Conservation (phyloP, 2,113 vertebrate genomes). For the Tor tambroides region DNA sequence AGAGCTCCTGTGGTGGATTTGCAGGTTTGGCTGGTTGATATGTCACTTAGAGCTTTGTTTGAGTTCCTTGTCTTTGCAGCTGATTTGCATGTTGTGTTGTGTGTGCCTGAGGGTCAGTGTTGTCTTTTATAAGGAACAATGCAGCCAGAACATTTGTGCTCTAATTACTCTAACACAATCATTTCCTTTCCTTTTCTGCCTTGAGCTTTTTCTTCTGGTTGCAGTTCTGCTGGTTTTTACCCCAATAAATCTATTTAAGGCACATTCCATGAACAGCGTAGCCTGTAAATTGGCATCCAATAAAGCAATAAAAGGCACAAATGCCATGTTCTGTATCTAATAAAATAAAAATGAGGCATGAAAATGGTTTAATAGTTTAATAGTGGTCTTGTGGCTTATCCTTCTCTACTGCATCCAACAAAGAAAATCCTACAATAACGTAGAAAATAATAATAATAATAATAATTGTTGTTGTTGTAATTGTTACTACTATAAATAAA, state of each 20-base stretch:
- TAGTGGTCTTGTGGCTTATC: background rate
- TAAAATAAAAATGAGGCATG: background rate
- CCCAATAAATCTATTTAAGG: background rate
- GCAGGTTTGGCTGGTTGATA: conserved; percentile 28
- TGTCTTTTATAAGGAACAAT: conserved; percentile 31
- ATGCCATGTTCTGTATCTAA: background rate
- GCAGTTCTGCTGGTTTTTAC: background rate
- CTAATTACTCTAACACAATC: conserved; percentile 32
- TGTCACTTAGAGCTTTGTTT: conserved; percentile 11
- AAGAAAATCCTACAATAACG: background rate
- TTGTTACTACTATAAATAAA: no score
- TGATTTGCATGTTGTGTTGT: conserved; percentile 40
- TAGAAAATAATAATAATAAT: background rate
- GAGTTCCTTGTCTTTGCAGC: conserved; percentile 29
- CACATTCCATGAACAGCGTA: background rate
- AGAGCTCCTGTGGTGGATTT: conserved; percentile 48
- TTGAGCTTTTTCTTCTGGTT: background rate
- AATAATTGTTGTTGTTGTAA: background rate
- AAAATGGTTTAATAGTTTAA: background rate
- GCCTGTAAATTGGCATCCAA: background rate
- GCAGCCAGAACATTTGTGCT: conserved; percentile 22
- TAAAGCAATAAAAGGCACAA: background rate
- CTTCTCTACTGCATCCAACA: background rate
- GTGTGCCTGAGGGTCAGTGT: conserved; percentile 30
- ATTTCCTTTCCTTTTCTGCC: conserved; percentile 22